Base-by-base conservation (phyloP, 92 coral and sea anemone species). In the Porites divaricata region DNA sequence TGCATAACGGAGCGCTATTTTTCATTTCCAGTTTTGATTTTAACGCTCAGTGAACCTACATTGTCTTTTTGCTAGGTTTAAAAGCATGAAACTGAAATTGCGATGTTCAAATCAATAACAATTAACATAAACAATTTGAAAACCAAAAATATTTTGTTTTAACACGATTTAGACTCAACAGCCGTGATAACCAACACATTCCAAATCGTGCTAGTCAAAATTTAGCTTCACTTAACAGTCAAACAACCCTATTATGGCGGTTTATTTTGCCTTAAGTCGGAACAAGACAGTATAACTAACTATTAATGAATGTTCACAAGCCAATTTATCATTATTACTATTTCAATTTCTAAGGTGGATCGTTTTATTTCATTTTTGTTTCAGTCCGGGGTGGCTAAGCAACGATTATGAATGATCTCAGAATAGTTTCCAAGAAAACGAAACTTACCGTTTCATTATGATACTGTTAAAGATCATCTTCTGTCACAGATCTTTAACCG, bases 11-110 rank as follows among this genome's bases (percentile, higher is more conserved):
- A 20, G 58, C 50, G 52, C 70, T 19, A 19, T 61, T n/a, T 3
- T 19, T 56, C 8, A 35, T 75, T 80, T 80, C 85, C 68, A 67
- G 76, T 69, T 56, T 35, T 69, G 86, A 82, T 82, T 82, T 61
- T 49, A 70, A 63, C 23, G 65, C 45, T 72, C 79, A 82, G 35
- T 68, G 76, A 69, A 54, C 86, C 19, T 45, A 25, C 19, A 4
- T 66, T 41, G 51, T 6, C 53, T 74, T 6, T 57, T 71, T 12
- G 22, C 28, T 28, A 28, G 41, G 85, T 69, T 41, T 45, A 9
- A 80, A 26, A 28, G 75, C 50, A 17, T 68, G 53, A 12, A 67
- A 51, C 16, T 79, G 6, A 50, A n/a, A 22, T 65, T 78, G 62
- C 6, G 21, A 64, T 25, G 17, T 11, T 16, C 9, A 24, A 50